Percentiles rank a stretch among this genome's conserved stretches.
phyloP scores from a whole-genome alignment of 2,888 invertebrate genomes.

The Cheilosia variabilis region DNA sequence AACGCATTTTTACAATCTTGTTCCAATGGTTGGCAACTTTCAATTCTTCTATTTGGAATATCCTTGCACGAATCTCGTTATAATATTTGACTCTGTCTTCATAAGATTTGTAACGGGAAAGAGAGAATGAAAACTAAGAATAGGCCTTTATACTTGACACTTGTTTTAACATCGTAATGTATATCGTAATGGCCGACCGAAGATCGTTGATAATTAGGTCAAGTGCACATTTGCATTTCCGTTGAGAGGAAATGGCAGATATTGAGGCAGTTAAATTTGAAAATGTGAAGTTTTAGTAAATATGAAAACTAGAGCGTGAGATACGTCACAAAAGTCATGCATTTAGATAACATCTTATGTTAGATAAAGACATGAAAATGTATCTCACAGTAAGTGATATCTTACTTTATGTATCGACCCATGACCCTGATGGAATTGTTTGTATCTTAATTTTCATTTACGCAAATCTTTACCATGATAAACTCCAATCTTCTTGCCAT shows the following conservation, averaged over 20 bases:
- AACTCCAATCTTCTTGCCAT: neutral
- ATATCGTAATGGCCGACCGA: too few species aligned
- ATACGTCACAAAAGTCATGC: neutral
- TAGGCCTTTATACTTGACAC: too few species aligned
- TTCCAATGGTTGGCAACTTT: neutral
- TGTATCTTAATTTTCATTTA: neutral
- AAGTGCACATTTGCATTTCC: too few species aligned
- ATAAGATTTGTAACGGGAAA: neutral
- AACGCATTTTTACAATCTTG: neutral
- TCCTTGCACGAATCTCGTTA: neutral
- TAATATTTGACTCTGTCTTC: neutral
- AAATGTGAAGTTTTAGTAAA: too few species aligned
- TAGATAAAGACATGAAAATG: neutral
- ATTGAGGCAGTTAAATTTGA: neutral
- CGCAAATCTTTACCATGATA: slow-evolving; percentile 6
- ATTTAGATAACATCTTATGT: neutral
- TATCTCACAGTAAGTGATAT: neutral
- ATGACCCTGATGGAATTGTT: neutral
- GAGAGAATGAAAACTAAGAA: too few species aligned
- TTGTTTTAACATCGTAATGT: too few species aligned
- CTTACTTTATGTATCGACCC: neutral
- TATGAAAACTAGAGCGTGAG: neutral
- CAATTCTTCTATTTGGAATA: neutral
- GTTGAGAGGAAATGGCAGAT: too few species aligned
- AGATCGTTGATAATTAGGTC: too few species aligned